Evolutionary conservation across 2,113 vertebrate genomes (phyloP), one percentile per base, ranked within the genome.

Genomic region (Hiodon alosoides): DNA sequence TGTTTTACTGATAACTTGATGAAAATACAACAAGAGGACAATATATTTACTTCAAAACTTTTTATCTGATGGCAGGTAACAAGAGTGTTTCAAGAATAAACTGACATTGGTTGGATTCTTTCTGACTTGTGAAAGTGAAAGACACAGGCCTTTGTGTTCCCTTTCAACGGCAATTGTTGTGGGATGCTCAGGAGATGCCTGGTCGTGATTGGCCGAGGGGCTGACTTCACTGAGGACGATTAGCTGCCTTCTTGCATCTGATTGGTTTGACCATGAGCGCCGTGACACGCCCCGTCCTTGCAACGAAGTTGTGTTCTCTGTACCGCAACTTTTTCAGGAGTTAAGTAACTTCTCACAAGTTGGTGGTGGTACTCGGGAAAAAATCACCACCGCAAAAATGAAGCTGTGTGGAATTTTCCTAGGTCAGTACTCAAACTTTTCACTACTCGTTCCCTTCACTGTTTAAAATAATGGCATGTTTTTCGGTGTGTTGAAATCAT

Each of bases 321-420:
- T 83, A 81, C 76, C 81, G 72, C 91, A 93, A 87, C 90, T 93
- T 93, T 87, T 76, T 77, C 60, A 83, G 83, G 87, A 81, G 82
- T 87, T 87, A 85, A 90, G 86, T 88, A 85, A 88, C 77, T 75
- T 81, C 78, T 62, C 61, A 80, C 73, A 79, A 76, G 83, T 84
- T 82, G 67, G 69, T 78, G 79, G 79, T 80, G 74, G 79, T 77
- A 72, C 57, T 54, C 72, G 76, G 67, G 66, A 64, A 69, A 74
- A 70, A 50, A 64, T 64, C 72, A 73, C 53, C 77, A 78, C 79
- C 79, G 91, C 91, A 83, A 93, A 85, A 82, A 94, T 94, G 94
- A 90, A 85, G 82, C 88, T 93, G 88, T 95, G 94, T 72, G 90
- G 90, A 90, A 89, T 83, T 76, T 94, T 94, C 87, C 90, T 95